Evolutionary conservation across 92 coral and sea anemone genomes (phyloP).

Genomic region (Chrysogorgia sp.): DNA sequence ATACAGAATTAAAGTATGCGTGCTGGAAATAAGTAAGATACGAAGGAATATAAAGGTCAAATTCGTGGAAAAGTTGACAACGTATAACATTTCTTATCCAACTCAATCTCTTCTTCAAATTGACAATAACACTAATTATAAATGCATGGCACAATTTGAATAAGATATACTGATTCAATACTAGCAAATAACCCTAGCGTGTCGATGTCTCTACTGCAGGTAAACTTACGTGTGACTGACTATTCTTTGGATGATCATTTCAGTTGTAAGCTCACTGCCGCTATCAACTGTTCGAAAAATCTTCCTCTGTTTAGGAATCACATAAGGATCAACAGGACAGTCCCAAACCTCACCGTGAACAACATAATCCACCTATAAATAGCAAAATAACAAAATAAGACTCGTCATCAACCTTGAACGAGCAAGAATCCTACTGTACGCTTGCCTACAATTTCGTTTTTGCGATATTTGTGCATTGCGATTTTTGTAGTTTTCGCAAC

Average conservation of each 20-base stretch:
- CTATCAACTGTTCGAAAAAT: constrained; percentile 70
- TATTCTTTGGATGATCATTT: constrained; percentile 88
- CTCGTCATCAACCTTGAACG: no score
- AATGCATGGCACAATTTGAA: neutral
- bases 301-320: constrained; percentile 71
- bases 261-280: constrained; percentile 76
- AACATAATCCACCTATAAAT: constrained; percentile 77
- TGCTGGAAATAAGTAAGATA: no score
- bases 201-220: no score
- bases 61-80: neutral
- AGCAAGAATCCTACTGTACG: no score
- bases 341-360: constrained; percentile 82
- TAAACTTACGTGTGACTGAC: constrained; percentile 79
- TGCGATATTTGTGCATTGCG: no score
- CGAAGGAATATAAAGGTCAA: neutral
- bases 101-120: neutral
- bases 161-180: no score
- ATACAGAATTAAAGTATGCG: neutral
- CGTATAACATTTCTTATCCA: neutral
- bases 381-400: neutral
- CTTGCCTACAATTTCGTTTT: no score
- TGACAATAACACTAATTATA: neutral
- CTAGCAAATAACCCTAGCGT: no score
- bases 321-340: constrained; percentile 83
- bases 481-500: no score